Evolutionary conservation across 2,113 vertebrate species (phyloP), one percentile per base, ranked within the genome.

Genomic region (Piaya cayana): DNA sequence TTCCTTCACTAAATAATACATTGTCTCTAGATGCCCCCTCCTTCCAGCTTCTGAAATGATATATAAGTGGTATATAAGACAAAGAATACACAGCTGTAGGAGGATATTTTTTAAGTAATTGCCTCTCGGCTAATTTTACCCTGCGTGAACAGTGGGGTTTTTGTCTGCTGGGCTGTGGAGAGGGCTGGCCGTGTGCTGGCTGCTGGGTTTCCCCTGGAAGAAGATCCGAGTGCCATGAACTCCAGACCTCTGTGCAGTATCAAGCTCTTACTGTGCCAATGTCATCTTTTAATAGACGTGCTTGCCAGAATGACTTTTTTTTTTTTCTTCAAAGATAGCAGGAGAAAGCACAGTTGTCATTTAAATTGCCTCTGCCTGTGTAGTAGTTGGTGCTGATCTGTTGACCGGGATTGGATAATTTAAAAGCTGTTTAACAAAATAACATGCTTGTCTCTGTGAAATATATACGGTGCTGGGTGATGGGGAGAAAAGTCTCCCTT

Each of bases 271-370:
- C 76, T 92, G 88, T 91, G 88, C 84, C 88, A 94, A 0, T 72
- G 71, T 92, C 93, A 95, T 94, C 91, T 97, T 97, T 97, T 95
- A 96, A 88, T 92, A 96, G 92, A 84, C 91, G 34, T 53, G 81
- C 70, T 93, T 97, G 90, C 94, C 92, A 96, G 84, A 77, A 84
- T 56, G 53, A 92, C 95, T 96, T 96, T 59, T 95, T 95, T 96
- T 96, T 59, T 95, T 95, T 36, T 42, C 68, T 91, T 91, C 81
- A 89, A 77, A 90, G 79, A 75, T 9, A 53, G 84, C 96, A 83
- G 95, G 95, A 82, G 92, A 58, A 94, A 96, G 95, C 88, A 42
- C 77, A 92, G 55, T 82, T 96, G 88, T 94, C 90, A 90, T 95
- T 94, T 93, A 96, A 96, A 97, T 97, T 97, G 93, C 81, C 71